phyloP scores from a whole-genome alignment of 2,797 vertebrate genomes.

The Pantherophis alleghaniensis region DNA sequence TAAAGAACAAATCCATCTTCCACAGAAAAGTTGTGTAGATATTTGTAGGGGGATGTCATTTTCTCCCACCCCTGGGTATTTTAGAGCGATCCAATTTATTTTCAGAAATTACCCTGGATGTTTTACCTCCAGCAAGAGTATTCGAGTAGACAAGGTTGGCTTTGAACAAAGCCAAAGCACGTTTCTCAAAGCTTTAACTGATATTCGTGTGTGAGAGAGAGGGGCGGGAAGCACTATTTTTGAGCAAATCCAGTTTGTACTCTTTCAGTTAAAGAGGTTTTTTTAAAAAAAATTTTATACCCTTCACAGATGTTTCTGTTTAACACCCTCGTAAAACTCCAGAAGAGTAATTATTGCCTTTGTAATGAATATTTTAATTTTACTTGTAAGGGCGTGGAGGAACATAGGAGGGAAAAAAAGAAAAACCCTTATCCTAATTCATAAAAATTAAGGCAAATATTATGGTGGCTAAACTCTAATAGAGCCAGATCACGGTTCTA shows the following conservation, averaged over 20 bases:
- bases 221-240: neutral
- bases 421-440: conserved; percentile 61
- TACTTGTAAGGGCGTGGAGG: conserved; percentile 64
- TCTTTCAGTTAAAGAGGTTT: conserved; percentile 20
- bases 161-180: neutral
- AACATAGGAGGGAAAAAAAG: neutral
- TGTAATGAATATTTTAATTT: conserved; percentile 73
- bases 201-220: neutral
- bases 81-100: neutral
- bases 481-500: conserved; percentile 67
- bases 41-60: neutral
- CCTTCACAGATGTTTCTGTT: conserved; percentile 61
- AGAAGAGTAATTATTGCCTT: conserved; percentile 78
- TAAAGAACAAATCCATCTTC: neutral
- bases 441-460: conserved; percentile 80
- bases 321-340: conserved; percentile 73
- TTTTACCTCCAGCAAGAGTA: neutral
- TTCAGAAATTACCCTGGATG: neutral
- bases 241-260: conserved; percentile 9
- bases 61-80: neutral
- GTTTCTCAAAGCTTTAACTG: neutral
- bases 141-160: neutral
- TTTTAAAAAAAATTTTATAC: conserved; percentile 55
- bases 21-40: neutral
- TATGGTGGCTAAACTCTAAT: conserved; percentile 74